Percentiles rank a stretch among this genome's conserved stretches.
Conservation (phyloP, 1,140 invertebrate genomes). For the Aphelenchoides besseyi region DNA sequence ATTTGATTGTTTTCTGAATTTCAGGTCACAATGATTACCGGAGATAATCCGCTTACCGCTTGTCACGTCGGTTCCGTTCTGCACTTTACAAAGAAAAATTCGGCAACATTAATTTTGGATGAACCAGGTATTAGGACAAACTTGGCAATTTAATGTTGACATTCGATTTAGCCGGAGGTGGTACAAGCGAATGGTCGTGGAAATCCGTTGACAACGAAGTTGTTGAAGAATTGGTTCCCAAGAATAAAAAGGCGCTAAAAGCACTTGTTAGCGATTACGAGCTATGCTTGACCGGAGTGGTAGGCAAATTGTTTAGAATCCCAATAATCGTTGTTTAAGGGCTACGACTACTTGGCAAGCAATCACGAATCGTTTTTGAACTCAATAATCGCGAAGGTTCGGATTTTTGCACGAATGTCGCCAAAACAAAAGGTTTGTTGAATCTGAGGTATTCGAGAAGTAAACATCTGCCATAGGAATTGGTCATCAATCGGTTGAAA, state of each 20-base stretch:
- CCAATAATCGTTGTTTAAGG: constrained; percentile 12
- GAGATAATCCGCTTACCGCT: constrained; percentile 96
- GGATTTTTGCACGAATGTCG: constrained; percentile 86
- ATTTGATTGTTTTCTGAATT: no score
- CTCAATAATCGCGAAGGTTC: constrained; percentile 73
- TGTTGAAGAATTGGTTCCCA: constrained; percentile 13
- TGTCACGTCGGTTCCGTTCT: constrained; percentile 95
- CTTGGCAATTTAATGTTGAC: not conserved
- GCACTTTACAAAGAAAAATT: constrained; percentile 76
- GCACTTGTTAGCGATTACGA: constrained; percentile 74
- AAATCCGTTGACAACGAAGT: constrained; percentile 74
- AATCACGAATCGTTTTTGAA: constrained; percentile 23
- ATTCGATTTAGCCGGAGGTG: not conserved
- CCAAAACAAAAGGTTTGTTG: constrained; percentile 86
- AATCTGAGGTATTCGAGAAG: not conserved
- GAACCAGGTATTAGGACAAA: constrained; percentile 41
- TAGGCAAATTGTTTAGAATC: constrained; percentile 49
- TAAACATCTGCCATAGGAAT: no score
- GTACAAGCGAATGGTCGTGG: constrained; percentile 71
- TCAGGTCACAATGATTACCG: constrained; percentile 95
- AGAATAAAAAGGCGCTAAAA: constrained; percentile 57
- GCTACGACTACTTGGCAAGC: constrained; percentile 21
- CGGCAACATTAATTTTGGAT: constrained; percentile 71
- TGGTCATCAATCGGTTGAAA: constrained; percentile 83
- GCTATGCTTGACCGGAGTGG: constrained; percentile 88